Conservation (phyloP, 2,888 invertebrate genomes). For the Notodonta dromedarius region DNA sequence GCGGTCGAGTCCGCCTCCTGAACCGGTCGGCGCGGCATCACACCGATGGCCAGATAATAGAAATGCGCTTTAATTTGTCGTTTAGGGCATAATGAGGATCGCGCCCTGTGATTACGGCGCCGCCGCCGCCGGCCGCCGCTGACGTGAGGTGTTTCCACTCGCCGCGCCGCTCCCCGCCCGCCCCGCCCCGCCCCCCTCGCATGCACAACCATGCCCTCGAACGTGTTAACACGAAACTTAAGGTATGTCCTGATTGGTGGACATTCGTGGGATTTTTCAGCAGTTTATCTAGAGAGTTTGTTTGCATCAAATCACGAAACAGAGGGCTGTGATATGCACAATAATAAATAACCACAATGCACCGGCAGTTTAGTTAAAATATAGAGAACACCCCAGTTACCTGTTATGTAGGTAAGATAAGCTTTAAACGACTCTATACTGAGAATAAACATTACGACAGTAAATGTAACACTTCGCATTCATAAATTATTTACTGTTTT, state of each 20-base stretch:
- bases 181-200: slow-evolving; percentile 25
- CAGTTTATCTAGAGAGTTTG: neutral
- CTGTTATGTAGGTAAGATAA: too few species aligned
- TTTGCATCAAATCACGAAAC: too few species aligned
- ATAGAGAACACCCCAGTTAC: too few species aligned
- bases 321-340: too few species aligned
- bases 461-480: too few species aligned
- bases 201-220: slow-evolving; percentile 53
- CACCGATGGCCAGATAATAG: slow-evolving; percentile 80
- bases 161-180: slow-evolving; percentile 47
- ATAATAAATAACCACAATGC: too few species aligned
- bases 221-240: slow-evolving; percentile 53
- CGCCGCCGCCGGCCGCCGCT: slow-evolving; percentile 82
- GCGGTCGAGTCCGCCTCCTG: slow-evolving; percentile 50
- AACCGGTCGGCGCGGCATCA: slow-evolving; percentile 70
- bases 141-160: slow-evolving; percentile 78
- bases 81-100: slow-evolving; percentile 82
- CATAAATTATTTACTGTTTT: too few species aligned
- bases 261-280: neutral
- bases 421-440: too few species aligned
- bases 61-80: slow-evolving; percentile 84
- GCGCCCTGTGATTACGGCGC: slow-evolving; percentile 84
- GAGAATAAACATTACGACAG: too few species aligned
- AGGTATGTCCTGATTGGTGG: slow-evolving; percentile 19
- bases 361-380: too few species aligned